Evolutionary conservation across 2,888 invertebrate species (phyloP).

Genomic region (Xylota segnis): DNA sequence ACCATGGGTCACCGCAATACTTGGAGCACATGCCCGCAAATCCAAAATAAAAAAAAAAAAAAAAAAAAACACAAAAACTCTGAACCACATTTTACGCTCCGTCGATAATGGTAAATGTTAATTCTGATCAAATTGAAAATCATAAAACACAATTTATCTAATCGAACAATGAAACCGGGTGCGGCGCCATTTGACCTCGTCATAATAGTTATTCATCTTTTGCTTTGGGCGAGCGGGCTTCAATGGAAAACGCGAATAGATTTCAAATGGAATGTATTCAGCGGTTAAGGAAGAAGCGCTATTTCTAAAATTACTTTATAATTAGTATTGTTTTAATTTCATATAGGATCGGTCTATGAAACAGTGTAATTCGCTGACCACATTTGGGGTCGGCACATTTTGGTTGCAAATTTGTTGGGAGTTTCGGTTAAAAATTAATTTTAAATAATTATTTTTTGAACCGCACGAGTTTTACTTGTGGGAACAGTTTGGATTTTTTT

Average conservation of each 20-base stretch:
- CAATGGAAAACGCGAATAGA: slow-evolving; percentile 26
- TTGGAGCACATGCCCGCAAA: slow-evolving; percentile 57
- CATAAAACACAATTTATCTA: slow-evolving; percentile 76
- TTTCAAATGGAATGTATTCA: slow-evolving; percentile 33
- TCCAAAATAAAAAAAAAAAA: slow-evolving; percentile 16
- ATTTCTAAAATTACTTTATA: slow-evolving; percentile 15
- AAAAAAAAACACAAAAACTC: too few species aligned
- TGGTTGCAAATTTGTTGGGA: neutral
- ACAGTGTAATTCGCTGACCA: neutral
- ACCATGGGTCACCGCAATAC: slow-evolving; percentile 61
- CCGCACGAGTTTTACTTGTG: too few species aligned
- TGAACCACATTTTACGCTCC: slow-evolving; percentile 71
- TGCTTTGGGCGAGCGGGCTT: slow-evolving; percentile 23
- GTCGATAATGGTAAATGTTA: slow-evolving; percentile 75
- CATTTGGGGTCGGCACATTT: slow-evolving; percentile 2
- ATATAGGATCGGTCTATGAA: neutral
- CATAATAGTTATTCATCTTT: slow-evolving; percentile 28
- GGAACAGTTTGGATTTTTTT: too few species aligned
- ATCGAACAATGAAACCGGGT: slow-evolving; percentile 63
- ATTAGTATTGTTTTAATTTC: slow-evolving; percentile 25
- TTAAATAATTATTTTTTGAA: neutral
- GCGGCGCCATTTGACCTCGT: slow-evolving; percentile 48
- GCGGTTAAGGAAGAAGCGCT: slow-evolving; percentile 15
- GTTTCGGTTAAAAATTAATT: neutral
- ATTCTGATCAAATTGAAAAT: slow-evolving; percentile 74